phyloP scores from a whole-genome alignment of 2,888 invertebrate genomes.

The Myopa testacea region DNA sequence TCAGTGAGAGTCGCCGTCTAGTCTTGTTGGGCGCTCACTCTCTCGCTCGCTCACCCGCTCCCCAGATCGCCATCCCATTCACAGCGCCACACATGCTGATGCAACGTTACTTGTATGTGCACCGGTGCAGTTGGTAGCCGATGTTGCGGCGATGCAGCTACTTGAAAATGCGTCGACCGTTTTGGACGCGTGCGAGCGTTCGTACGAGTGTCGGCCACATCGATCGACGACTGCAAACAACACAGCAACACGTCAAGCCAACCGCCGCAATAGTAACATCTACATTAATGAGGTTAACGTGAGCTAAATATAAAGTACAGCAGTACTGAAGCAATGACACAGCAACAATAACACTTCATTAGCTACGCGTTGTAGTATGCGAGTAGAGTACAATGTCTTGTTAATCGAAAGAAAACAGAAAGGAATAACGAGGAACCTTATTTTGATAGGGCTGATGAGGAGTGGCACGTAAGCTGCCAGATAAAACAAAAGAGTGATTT shows the following conservation, averaged over 20 bases:
- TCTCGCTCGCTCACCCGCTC: not conserved
- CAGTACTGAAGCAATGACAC: conserved; percentile 17
- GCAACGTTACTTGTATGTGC: not conserved
- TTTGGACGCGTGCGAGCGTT: conserved; percentile 27
- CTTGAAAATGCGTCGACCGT: conserved; percentile 41
- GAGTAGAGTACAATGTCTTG: not conserved
- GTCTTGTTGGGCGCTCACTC: not conserved
- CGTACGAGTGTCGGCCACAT: not conserved
- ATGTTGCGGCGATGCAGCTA: conserved; percentile 27
- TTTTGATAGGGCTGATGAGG: too few relatives aligned
- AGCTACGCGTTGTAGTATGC: not conserved
- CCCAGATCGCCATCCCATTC: not conserved
- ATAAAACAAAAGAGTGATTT: too few relatives aligned
- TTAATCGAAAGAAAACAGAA: not conserved
- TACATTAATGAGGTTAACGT: conserved; percentile 34
- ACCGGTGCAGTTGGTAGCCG: not conserved
- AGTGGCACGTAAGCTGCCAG: too few relatives aligned
- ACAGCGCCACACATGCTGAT: not conserved
- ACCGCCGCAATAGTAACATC: conserved; percentile 17
- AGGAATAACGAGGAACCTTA: not conserved
- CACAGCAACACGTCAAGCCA: not conserved
- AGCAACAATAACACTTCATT: conserved; percentile 4
- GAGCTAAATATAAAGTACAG: conserved; percentile 34
- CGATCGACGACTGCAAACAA: conserved; percentile 1
- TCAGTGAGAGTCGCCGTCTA: not conserved